phyloP scores from a whole-genome alignment of 1,140 invertebrate species.

The Ruditapes philippinarum region DNA sequence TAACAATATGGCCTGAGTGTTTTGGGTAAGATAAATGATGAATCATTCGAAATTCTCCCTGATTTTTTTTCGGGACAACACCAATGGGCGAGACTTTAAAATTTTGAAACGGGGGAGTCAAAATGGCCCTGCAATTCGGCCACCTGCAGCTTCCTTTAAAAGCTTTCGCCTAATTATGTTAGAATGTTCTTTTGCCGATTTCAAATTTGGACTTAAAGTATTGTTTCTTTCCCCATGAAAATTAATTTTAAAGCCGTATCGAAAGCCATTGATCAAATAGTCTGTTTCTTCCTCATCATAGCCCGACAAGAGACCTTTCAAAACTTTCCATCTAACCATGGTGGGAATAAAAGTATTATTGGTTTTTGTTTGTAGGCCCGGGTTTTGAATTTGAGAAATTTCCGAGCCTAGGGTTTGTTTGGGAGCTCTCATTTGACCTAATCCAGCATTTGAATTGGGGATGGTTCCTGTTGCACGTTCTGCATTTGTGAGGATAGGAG shows the following conservation, averaged over 20 bases:
- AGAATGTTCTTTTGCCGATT: neutral
- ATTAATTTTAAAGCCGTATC: constrained; percentile 10
- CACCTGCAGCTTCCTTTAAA: constrained; percentile 1
- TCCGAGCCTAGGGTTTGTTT: too few species aligned
- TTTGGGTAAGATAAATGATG: constrained; percentile 32
- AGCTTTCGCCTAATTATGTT: neutral
- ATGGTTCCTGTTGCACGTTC: too few species aligned
- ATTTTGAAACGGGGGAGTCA: neutral
- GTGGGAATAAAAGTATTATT: too few species aligned
- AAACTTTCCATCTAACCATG: too few species aligned
- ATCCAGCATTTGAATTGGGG: too few species aligned
- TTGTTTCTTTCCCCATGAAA: neutral
- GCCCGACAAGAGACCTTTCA: too few species aligned
- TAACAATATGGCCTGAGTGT: neutral
- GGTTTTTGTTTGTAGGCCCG: too few species aligned
- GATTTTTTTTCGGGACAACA: neutral
- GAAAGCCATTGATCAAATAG: neutral
- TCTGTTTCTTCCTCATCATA: neutral
- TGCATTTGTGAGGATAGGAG: too few species aligned
- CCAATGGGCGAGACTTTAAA: constrained; percentile 33
- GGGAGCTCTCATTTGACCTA: too few species aligned
- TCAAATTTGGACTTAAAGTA: neutral
- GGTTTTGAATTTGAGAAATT: too few species aligned
- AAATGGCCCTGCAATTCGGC: neutral
- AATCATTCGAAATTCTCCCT: neutral